These are phyloP conservation scores for Elgaria multicarinata DNA, from an alignment of 2,113 vertebrate genomes.

Conservation along the genomic window DNA sequence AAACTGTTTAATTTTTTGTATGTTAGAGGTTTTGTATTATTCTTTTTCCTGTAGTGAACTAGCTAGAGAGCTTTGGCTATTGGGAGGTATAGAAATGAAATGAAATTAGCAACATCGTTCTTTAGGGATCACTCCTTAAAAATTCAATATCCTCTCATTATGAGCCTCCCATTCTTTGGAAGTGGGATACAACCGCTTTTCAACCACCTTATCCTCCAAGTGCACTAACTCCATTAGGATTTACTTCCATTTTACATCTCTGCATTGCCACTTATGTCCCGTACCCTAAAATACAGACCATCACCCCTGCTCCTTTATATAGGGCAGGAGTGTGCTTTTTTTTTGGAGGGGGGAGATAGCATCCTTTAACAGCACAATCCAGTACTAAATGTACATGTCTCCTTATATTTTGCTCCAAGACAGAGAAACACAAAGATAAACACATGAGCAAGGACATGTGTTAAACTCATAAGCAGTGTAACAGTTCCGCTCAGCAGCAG, in stretches of 20 bases:
- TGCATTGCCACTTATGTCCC: not conserved
- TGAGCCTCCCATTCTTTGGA: not conserved
- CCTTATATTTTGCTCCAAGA: not conserved
- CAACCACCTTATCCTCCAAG: not conserved
- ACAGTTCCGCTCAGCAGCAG: conserved; percentile 19
- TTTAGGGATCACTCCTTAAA: not conserved
- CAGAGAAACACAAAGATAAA: conserved; percentile 5
- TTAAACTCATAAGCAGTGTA: conserved; percentile 35
- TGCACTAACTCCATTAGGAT: not conserved
- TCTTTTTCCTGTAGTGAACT: no score
- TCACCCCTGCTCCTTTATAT: not conserved
- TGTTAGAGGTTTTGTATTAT: no score
- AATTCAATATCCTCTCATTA: not conserved
- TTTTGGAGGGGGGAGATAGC: no score
- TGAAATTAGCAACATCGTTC: not conserved
- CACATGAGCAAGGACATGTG: conserved; percentile 26
- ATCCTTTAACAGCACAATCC: not conserved
- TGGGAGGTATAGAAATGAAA: no score
- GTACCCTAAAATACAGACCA: no score
- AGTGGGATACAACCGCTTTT: not conserved
- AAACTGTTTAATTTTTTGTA: no score
- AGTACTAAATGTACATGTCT: accelerated
- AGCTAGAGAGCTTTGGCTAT: no score
- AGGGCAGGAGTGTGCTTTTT: not conserved
- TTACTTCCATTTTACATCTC: not conserved